Evolutionary conservation across 2,113 vertebrate species (phyloP), one percentile per base, ranked within the genome.

Genomic region (Ageneiosus marmoratus): DNA sequence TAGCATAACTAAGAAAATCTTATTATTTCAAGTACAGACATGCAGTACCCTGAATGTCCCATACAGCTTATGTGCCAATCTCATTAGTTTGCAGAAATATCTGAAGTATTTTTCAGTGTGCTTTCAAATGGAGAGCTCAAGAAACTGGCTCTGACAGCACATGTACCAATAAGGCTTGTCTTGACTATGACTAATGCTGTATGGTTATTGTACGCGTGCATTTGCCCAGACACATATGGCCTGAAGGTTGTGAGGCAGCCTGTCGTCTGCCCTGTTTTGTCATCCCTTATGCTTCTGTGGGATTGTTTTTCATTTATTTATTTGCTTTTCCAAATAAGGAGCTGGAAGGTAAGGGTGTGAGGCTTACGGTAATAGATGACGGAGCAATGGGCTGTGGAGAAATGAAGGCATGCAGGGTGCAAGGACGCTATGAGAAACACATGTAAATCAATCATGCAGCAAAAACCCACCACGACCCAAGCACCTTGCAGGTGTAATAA

Each of bases 261-360:
- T 65, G n/a, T 76, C 58, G 16, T 75, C 58, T 51, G 81, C 44
- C 32, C 69, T 84, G 73, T 80, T 86, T 86, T 84, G 78, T 81
- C 76, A 78, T 65, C 58, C 46, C 55, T 5, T 32, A 77, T 81
- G 55, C 62, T 77, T 76, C 74, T 80, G 74, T 29, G 63, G 79
- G 83, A 74, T 87, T 55, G 44, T 65, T 24, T 74, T 82, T 74
- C 72, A n/a, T 53, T 60, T 78, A 84, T 87, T 84, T 82, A 51
- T 79, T 82, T 78, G 67, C 55, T 55, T 82, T 84, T 82, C 58
- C 62, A 37, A 82, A 82, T 84, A 46, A 56, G 73, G 82, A 77
- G 70, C 48, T 77, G 77, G 34, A 60, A 63, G 55, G 53, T 51
- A 22, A 77, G 56, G 22, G 46, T 51, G 77, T 55, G 75, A 44